These are phyloP conservation scores for Sebastes goodei DNA, from an alignment of 2,797 vertebrate species.

Conservation along the genomic window DNA sequence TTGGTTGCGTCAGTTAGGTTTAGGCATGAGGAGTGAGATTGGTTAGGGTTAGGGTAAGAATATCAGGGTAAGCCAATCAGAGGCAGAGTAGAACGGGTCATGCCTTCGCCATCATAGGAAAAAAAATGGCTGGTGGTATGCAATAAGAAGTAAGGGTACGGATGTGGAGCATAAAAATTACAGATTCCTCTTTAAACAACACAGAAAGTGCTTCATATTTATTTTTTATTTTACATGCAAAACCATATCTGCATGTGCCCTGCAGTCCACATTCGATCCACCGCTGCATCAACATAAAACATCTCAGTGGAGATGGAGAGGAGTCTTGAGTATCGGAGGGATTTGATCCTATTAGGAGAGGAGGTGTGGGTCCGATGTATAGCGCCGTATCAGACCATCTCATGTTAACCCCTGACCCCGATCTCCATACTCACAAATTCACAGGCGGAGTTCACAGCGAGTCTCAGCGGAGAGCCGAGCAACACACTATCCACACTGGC, in stretches of 20 bases:
- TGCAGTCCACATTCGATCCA: background rate
- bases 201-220: background rate
- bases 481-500: constrained; percentile 45
- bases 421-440: constrained; percentile 73
- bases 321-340: constrained; percentile 3
- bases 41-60: too few species aligned
- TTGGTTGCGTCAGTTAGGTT: too few species aligned
- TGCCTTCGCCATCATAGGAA: too few species aligned
- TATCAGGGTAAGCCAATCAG: too few species aligned
- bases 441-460: constrained; percentile 47
- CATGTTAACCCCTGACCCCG: constrained; percentile 64
- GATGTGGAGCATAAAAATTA: background rate
- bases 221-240: constrained; percentile 8
- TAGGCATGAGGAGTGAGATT: too few species aligned
- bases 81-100: too few species aligned
- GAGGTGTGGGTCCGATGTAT: background rate
- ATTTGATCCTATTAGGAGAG: constrained; percentile 40
- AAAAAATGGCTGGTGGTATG: too few species aligned
- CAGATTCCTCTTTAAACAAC: background rate
- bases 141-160: too few species aligned
- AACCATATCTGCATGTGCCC: background rate
- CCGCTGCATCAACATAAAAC: constrained; percentile 13
- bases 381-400: constrained; percentile 28
- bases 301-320: constrained; percentile 9
- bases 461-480: constrained; percentile 50